These are phyloP conservation scores for Stigmatopora argus DNA, from an alignment of 2,113 vertebrate species.

Conservation along the genomic window DNA sequence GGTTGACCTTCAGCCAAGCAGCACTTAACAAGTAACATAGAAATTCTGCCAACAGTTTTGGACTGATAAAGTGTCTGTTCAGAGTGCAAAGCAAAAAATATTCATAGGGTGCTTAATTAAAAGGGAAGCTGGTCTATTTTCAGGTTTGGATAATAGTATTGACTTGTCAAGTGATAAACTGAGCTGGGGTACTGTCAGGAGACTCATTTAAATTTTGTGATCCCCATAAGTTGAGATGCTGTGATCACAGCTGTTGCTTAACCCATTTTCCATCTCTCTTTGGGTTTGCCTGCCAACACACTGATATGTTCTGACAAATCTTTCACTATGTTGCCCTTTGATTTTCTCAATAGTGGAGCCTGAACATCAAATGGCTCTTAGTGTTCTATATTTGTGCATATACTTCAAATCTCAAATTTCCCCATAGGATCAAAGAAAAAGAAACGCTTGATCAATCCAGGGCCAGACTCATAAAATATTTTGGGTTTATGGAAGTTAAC, in stretches of 20 bases:
- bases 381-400: neutral
- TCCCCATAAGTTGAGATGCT: conserved; percentile 25
- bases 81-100: conserved; percentile 26
- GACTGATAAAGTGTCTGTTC: conserved; percentile 33
- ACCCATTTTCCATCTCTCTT: conserved; percentile 23
- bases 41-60: conserved; percentile 36
- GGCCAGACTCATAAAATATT: neutral
- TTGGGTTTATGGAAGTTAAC: neutral
- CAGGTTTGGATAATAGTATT: conserved; percentile 26
- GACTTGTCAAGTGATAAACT: conserved; percentile 32
- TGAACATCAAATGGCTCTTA: neutral
- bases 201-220: conserved; percentile 39
- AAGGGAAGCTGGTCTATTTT: conserved; percentile 12
- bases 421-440: neutral
- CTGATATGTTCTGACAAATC: conserved; percentile 29
- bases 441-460: neutral
- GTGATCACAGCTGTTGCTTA: conserved; percentile 29
- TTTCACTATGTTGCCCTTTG: conserved; percentile 17
- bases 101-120: conserved; percentile 40
- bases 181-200: conserved; percentile 18
- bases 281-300: conserved; percentile 32
- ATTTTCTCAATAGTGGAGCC: conserved; percentile 10
- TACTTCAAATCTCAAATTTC: neutral
- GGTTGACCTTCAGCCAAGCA: conserved; percentile 32
- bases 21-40: conserved; percentile 32